Conservation (phyloP, 2,113 vertebrate species). For the Mormyrus lacerda region DNA sequence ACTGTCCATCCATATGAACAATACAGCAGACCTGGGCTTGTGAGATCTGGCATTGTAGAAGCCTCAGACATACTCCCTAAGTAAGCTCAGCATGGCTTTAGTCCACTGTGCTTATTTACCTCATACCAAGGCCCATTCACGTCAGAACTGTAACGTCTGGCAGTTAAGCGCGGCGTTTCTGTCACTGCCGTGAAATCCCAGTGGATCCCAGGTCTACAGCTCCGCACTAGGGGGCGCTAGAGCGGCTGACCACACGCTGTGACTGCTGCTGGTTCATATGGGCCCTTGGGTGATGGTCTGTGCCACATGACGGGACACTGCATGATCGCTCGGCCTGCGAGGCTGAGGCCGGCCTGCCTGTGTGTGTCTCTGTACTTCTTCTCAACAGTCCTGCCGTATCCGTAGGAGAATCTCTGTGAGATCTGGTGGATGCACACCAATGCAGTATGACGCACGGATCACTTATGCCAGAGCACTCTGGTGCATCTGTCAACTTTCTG, state of each 20-base stretch:
- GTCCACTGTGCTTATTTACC: neutral
- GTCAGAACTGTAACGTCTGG: neutral
- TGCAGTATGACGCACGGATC: neutral
- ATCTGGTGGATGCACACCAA: neutral
- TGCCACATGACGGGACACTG: neutral
- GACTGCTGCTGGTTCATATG: constrained; percentile 1
- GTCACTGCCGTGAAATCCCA: neutral
- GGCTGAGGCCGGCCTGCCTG: neutral
- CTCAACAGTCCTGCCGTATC: neutral
- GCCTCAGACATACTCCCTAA: neutral
- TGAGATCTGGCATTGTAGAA: neutral
- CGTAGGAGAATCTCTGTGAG: neutral
- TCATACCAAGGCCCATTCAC: neutral
- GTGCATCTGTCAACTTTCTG: neutral
- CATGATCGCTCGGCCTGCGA: neutral
- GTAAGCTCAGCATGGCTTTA: neutral
- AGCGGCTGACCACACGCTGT: neutral
- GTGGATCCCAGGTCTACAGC: neutral
- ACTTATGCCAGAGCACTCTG: neutral
- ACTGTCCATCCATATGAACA: constrained; percentile 15
- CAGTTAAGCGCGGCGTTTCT: neutral
- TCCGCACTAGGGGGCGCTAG: neutral
- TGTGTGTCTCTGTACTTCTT: neutral
- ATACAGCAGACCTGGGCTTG: constrained; percentile 9
- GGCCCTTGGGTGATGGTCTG: neutral